phyloP scores from a whole-genome alignment of 2,113 vertebrate genomes.

The Pelvicachromis taeniatus region DNA sequence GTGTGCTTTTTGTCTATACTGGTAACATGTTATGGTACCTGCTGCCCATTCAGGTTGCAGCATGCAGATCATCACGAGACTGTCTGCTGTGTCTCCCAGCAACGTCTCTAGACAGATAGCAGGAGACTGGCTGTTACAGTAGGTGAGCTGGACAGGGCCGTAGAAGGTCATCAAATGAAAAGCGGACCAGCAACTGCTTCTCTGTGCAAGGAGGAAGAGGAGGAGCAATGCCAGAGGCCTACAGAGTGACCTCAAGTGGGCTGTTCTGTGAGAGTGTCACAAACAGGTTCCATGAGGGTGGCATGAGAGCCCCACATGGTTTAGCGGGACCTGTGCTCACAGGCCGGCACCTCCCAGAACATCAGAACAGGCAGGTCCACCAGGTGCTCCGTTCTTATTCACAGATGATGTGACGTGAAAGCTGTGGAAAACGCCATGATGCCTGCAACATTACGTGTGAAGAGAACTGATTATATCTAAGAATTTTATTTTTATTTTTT shows the following conservation, averaged over 20 bases:
- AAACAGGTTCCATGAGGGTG: not conserved
- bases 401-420: not conserved
- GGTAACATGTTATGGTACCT: not conserved
- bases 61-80: not conserved
- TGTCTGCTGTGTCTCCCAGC: rapidly evolving
- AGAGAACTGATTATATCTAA: not conserved
- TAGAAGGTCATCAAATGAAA: not conserved
- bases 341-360: not conserved
- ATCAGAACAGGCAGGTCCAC: not conserved
- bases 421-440: not conserved
- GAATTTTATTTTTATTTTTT: too few relatives aligned
- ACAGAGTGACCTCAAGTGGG: not conserved
- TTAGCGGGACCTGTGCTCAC: not conserved
- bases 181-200: not conserved
- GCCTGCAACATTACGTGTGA: not conserved
- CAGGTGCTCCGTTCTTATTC: not conserved
- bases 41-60: not conserved
- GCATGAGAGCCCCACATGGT: not conserved
- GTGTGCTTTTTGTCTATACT: not conserved
- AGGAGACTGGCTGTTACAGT: not conserved
- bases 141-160: not conserved
- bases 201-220: not conserved
- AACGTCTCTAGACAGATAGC: rapidly evolving
- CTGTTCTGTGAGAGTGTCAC: not conserved
- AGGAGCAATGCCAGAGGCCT: not conserved